phyloP scores from a whole-genome alignment of 2,797 vertebrate genomes.

The Sebastes matsubarae region DNA sequence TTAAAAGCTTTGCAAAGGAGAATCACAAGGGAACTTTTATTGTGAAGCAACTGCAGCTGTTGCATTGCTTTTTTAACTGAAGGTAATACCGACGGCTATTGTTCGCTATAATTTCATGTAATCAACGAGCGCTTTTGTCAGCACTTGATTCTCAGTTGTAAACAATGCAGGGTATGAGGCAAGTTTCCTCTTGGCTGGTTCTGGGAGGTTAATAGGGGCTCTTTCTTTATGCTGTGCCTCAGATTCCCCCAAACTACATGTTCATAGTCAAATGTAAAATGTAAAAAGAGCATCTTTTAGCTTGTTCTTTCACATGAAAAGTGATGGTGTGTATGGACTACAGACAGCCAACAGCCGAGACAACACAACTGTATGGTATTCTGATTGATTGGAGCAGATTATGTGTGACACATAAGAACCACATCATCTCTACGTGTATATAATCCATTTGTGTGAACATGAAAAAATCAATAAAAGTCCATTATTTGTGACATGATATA shows the following conservation, averaged over 20 bases:
- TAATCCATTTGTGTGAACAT: neutral
- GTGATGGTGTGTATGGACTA: neutral
- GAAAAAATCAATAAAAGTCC: no score
- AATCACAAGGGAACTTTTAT: neutral
- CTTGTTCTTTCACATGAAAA: neutral
- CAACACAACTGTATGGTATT: neutral
- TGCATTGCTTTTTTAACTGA: neutral
- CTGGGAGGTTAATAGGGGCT: neutral
- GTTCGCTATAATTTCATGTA: no score
- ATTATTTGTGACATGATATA: neutral
- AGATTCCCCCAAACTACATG: neutral
- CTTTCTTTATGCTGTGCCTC: neutral
- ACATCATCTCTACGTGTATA: neutral
- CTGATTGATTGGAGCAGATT: neutral
- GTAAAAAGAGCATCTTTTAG: neutral
- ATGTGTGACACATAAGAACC: neutral
- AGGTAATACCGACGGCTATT: neutral
- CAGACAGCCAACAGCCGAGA: neutral
- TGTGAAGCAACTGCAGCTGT: neutral
- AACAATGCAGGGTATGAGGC: neutral
- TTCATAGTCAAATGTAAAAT: neutral
- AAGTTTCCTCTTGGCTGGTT: neutral
- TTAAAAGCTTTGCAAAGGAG: neutral
- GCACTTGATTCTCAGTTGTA: neutral
- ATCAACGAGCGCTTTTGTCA: neutral